Evolutionary conservation across 2,113 vertebrate genomes (phyloP).

Genomic region (Sinocyclocheilus rhinocerous): DNA sequence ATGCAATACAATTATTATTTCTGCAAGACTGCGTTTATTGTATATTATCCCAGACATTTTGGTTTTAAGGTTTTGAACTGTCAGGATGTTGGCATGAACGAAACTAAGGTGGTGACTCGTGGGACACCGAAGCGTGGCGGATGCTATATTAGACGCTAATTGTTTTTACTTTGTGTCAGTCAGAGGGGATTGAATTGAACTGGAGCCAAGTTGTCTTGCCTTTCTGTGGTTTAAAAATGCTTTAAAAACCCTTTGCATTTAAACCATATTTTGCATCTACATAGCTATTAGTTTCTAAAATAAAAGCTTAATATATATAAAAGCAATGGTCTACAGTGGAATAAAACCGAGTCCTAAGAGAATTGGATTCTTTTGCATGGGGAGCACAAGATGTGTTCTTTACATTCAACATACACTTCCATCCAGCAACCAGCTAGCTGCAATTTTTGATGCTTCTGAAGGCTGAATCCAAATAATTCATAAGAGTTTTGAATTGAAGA

Average conservation of each 20-base stretch:
- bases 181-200: not conserved
- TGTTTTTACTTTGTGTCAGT: not conserved
- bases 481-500: constrained; percentile 68
- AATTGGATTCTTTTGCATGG: constrained; percentile 31
- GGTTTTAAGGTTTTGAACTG: constrained; percentile 17
- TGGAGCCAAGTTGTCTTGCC: not conserved
- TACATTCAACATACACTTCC: constrained; percentile 74
- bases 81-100: not conserved
- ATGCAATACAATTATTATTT: constrained; percentile 44
- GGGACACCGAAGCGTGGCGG: not conserved
- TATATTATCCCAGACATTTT: constrained; percentile 10
- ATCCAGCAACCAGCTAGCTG: constrained; percentile 74
- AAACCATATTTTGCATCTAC: not conserved
- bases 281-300: not conserved
- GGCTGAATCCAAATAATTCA: constrained; percentile 78
- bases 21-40: constrained; percentile 16
- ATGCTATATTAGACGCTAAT: constrained; percentile 9
- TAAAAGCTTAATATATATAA: not conserved
- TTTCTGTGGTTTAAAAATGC: too few species aligned
- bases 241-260: not conserved
- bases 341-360: not conserved
- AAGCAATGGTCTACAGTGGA: not conserved
- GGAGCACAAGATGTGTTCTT: constrained; percentile 69
- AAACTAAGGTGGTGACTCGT: not conserved
- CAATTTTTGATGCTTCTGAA: constrained; percentile 76